These are phyloP conservation scores for Pipistrellus pipistrellus DNA, from an alignment of 2,797 vertebrate genomes.

Conservation along the genomic window DNA sequence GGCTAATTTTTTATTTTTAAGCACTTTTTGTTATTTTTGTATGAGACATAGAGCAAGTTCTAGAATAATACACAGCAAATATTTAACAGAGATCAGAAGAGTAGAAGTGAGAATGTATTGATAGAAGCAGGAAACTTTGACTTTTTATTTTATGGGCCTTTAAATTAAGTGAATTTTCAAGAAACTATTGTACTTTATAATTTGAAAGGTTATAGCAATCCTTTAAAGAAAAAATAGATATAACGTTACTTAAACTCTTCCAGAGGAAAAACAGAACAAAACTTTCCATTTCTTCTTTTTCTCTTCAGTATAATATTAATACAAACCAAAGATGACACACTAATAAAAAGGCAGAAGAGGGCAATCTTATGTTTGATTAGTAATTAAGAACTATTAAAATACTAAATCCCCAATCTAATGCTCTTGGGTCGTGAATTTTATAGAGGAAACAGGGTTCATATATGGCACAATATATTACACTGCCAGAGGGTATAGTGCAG, in stretches of 20 bases:
- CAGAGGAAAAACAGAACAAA: not conserved
- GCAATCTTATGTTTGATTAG: not conserved
- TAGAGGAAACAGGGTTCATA: not conserved
- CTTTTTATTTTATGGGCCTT: not conserved
- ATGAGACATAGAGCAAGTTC: not conserved
- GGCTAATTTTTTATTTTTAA: not conserved
- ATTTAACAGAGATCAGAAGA: slow-evolving; percentile 18
- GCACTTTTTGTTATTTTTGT: not conserved
- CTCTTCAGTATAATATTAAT: not conserved
- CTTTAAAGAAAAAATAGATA: not conserved
- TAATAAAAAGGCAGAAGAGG: not conserved
- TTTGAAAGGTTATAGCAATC: not conserved
- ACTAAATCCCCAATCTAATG: not conserved
- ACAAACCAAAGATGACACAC: not conserved
- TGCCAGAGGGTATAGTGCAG: not conserved
- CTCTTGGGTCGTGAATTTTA: not conserved
- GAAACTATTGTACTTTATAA: not conserved
- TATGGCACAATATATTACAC: not conserved
- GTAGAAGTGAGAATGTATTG: not conserved
- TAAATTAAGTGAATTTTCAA: not conserved
- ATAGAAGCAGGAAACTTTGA: not conserved
- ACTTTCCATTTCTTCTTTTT: not conserved
- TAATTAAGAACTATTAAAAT: not conserved
- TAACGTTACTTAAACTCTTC: not conserved
- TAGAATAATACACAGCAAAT: not conserved